A percentile compares a stretch with the other conserved stretches of the same genome.
Conservation (phyloP, 2,797 vertebrate species). For the Typhlichthys subterraneus region DNA sequence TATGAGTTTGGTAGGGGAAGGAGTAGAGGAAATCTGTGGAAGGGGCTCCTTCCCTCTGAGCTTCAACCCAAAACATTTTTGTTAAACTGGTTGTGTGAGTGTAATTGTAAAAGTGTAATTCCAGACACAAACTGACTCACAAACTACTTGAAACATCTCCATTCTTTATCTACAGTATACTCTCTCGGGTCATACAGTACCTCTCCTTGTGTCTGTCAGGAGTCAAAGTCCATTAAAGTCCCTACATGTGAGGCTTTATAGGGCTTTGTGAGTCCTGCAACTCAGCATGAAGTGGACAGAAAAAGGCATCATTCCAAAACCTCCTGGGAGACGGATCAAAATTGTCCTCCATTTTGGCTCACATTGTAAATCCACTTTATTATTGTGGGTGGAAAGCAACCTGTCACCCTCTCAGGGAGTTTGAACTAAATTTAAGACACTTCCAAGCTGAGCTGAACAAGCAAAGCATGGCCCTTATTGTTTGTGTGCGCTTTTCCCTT, state of each 20-base stretch:
- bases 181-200: too few relatives aligned
- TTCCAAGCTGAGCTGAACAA: constrained; percentile 49
- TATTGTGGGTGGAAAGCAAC: constrained; percentile 42
- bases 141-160: too few relatives aligned
- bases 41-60: too few relatives aligned
- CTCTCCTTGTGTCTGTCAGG: too few relatives aligned
- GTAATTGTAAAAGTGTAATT: too few relatives aligned
- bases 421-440: constrained; percentile 69
- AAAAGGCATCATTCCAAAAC: constrained; percentile 36
- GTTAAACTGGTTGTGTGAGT: too few relatives aligned
- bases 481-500: constrained; percentile 52
- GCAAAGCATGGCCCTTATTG: constrained; percentile 45
- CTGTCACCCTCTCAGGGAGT: constrained; percentile 49
- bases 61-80: too few relatives aligned
- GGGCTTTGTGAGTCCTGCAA: constrained; percentile 39
- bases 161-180: too few relatives aligned
- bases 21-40: too few relatives aligned
- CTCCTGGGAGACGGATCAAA: constrained; percentile 49
- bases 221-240: constrained; percentile 7
- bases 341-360: constrained; percentile 25
- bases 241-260: constrained; percentile 25
- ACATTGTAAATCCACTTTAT: constrained; percentile 39
- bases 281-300: constrained; percentile 37
- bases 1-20: too few relatives aligned
- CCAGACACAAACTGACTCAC: too few relatives aligned